Base-by-base conservation (phyloP, 2,113 vertebrate genomes). In the Athene cunicularia region DNA sequence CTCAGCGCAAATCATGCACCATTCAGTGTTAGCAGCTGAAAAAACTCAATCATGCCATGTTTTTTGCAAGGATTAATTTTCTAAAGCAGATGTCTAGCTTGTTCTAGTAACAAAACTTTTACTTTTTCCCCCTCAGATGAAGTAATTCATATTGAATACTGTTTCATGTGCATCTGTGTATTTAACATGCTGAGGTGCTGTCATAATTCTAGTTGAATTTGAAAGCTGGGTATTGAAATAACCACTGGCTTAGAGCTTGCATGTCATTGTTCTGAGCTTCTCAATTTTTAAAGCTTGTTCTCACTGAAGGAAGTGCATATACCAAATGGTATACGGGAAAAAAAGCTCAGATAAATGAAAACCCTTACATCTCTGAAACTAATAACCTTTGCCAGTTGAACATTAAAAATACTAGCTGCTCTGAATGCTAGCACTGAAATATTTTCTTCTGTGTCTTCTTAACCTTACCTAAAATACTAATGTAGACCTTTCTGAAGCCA, bases 31-130 rank as follows among this genome's bases (percentile, higher is more conserved):
- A 30, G 26, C 64, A 95, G 41, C 77, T 87, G 84, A 82, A 89
- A 83, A 91, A 81, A 33, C n/a, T 68, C 68, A 91, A 91, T 96
- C 49, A 45, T 93, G 62, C 26, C 0, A 4, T 90, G 55, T 53
- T 81, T 80, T 88, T 74, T 45, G 84, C 9, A n/a, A 71, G 58
- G 33, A 82, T 76, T 91, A 82, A 50, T 90, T 93, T 95, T 85
- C 50, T 83, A 63, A 95, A 91, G 59, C 66, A 90, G 73, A 91
- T 94, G 70, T 88, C 24, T 87, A 59, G 67, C 12, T 86, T 91
- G 15, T 12, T 93, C 16, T 89, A 56, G 22, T 64, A 86, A 45
- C 9, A 62, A 50, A 49, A 73, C 43, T 72, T 58, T 22, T 70
- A 55, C 35, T 68, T 94, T 53, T 84, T 12, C 15, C 5, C 5